Evolutionary conservation across 2,888 invertebrate genomes (phyloP), one percentile per base, ranked within the genome.

Genomic region (Drosophila trichaetosa): DNA sequence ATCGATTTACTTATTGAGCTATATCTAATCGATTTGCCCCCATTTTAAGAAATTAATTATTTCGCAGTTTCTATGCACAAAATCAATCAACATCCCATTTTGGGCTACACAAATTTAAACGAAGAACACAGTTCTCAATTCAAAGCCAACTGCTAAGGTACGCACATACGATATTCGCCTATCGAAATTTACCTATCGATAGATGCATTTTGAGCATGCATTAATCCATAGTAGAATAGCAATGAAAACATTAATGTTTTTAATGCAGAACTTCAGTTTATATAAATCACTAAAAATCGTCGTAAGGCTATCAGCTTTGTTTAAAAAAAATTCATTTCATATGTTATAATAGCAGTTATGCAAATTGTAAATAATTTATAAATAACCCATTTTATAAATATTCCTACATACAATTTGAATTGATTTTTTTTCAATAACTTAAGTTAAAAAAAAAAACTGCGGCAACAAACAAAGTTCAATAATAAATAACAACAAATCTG

Each of bases 121-220:
- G 4, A 31, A 0, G 13, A 18, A 31, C 5, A 4, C 2, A 38
- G 29, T 5, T n/a, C 1, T 7, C 31, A 4, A 5, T 13, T 27
- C 8, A 4, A 42, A 38, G 67, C 38, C 38, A 3, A 40, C 4
- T 52, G 69, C 24, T 73, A 46, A 13, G 34, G 7, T 16, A 75
- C 51, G 3, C 18, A 4, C 7, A 33, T 7, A 16, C 36, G 29
- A 66, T 66, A 66, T 1, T 3, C 27, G 21, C 2, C 13, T 38
- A 73, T 71, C 70, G 52, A 3, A 2, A 24, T 6, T 34, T 36
- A n/a, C 11, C 2, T 60, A 56, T 52, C 72, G 59, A 51, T 59
- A 48, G 13, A 11, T 21, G 42, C 42, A 40, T 11, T 40, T n/a
- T 4, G n/a, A 42, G 21, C 13, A n/a, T n/a, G n/a, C 36, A 18